phyloP scores from a whole-genome alignment of 2,113 vertebrate genomes.

The Toxostoma redivivum region DNA sequence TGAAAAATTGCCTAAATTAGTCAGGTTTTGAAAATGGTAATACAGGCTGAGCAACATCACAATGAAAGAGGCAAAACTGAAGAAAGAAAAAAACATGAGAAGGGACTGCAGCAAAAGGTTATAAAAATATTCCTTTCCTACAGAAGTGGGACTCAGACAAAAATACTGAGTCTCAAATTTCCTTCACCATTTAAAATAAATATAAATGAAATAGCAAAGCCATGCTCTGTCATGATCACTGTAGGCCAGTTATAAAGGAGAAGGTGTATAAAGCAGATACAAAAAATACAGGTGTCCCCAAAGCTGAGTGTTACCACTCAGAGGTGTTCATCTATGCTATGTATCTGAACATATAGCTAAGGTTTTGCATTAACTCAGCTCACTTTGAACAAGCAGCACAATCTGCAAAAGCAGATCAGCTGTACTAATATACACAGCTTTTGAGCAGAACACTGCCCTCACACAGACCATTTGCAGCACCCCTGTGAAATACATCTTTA shows the following conservation, averaged over 20 bases:
- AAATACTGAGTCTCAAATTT: not conserved
- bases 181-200: not conserved
- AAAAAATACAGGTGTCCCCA: rapidly evolving
- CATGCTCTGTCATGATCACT: not conserved
- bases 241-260: not conserved
- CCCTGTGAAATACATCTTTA: not conserved
- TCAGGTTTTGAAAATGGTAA: not conserved
- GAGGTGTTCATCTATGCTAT: rapidly evolving
- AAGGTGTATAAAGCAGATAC: not conserved
- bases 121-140: not conserved
- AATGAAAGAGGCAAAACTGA: not conserved
- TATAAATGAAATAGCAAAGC: not conserved
- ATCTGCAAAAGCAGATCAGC: not conserved
- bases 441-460: not conserved
- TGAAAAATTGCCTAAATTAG: not conserved
- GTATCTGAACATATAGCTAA: not conserved
- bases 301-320: not conserved
- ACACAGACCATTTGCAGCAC: not conserved
- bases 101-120: not conserved
- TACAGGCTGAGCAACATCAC: not conserved
- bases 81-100: not conserved
- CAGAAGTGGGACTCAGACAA: not conserved
- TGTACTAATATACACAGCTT: not conserved
- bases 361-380: not conserved
- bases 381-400: not conserved